Base-by-base conservation (phyloP, 1,140 invertebrate species). In the Tribolium castaneum region DNA sequence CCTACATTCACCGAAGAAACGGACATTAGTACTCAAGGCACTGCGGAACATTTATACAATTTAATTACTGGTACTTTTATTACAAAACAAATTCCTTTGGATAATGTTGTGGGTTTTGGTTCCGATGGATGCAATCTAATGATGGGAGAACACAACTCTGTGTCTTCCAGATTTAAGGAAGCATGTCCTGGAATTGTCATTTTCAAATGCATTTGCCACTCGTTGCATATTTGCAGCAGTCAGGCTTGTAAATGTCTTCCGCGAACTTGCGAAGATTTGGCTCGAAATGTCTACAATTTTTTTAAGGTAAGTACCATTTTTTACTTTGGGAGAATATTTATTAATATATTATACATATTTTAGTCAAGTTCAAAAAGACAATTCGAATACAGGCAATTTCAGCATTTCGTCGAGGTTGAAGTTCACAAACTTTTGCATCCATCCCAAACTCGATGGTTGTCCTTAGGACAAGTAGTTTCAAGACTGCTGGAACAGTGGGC, bases 161-260 rank as follows among this genome's bases (percentile, higher is more conserved):
- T 87, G 9, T 78, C 82, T 0, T 76, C 30, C 13, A 52, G 83
- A 71, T 76, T 87, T 51, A 35, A 74, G 50, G 56, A 83, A 52
- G 34, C 51, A 72, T 84, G 74, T 51, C 85, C 85, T 12, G 83
- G 82, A 6, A 83, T 87, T 1, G 62, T 74, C n/a, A 77, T 87
- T 6, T 77, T 86, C 16, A 87, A 86, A 82, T 88, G 85, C 81
- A 66, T 86, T 9, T 86, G 85, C 72, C 86, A 87, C 71, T 85
- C 82, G 13, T 56, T 85, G 9, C 83, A 85, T 78, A 71, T 86
- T 6, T 84, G 82, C 76, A 82, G 80, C 1, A 82, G 78, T 72
- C 77, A 86, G 34, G 84, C 86, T 6, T 86, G 83, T 51, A 85
- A 85, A 80, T 49, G 66, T 74, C 71, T 87, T n/a, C 87, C 86